Evolutionary conservation across 2,888 invertebrate species (phyloP), one percentile per base, ranked within the genome.

Genomic region (Blastobasis adustella): DNA sequence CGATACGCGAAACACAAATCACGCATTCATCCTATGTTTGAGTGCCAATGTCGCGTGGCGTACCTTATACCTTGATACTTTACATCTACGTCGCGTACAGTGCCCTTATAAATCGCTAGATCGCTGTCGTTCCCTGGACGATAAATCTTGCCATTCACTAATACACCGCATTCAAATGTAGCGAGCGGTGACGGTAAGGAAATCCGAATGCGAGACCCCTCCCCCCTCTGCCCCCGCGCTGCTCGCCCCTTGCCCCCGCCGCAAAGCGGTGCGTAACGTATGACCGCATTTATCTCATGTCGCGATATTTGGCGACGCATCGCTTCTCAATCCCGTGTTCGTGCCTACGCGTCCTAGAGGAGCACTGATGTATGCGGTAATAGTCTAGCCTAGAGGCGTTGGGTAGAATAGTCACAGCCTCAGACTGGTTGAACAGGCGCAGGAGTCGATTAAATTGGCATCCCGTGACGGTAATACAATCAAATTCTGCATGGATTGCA

Each of bases 151-250:
- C 75, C 79, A 76, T 80, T 82, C 79, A 76, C 79, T 80, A 84
- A 81, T 82, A 81, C 77, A 76, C 77, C 78, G 71, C 79, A 84
- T 83, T 84, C 82, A 83, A 83, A 83, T 81, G 77, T 76, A 75
- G 71, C 77, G 66, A 46, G 37, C 47, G 47, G 8, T 42, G 42
- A 58, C 47, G 51, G 47, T 47, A 51, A 56, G 62, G 58, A 60
- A 64, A 66, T 64, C 69, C 63, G 66, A 59, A 68, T 62, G 63
- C 63, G 67, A 50, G 37, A 38, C 38, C 23, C 23, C 23, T 23
- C 23, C 23, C 23, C 23, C 23, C 23, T 23, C 23, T 3, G 3
- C 5, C 43, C 43, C 1, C n/a, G 43, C 9, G 43, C 6, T 10
- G 5, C 9, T 6, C 6, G 41, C 8, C 8, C 6, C 9, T 41